These are phyloP conservation scores for Spisula solida DNA, from an alignment of 2,888 invertebrate species.

Conservation along the genomic window DNA sequence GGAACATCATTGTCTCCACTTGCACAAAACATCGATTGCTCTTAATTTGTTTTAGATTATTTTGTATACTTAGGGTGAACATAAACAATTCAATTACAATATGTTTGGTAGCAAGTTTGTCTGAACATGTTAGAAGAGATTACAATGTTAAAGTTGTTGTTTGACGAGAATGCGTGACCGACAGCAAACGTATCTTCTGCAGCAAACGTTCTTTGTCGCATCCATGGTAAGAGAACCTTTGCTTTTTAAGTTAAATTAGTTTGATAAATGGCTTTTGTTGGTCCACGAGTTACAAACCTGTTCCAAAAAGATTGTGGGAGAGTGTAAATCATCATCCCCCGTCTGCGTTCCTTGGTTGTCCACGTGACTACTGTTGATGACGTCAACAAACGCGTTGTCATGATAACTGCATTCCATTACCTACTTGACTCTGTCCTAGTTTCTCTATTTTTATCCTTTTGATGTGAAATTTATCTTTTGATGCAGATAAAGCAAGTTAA, in stretches of 20 bases:
- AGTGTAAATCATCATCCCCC: constrained; percentile 9
- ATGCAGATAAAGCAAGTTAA: constrained; percentile 37
- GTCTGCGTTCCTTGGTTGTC: constrained; percentile 32
- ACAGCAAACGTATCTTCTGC: no score
- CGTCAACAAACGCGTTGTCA: constrained; percentile 36
- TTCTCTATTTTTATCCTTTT: constrained; percentile 30
- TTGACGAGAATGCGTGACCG: no score
- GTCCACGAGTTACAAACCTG: constrained; percentile 8
- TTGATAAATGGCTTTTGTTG: neutral
- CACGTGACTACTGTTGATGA: constrained; percentile 32
- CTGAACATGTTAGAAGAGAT: no score
- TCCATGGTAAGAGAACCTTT: neutral
- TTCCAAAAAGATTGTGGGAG: constrained; percentile 16
- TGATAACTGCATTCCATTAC: constrained; percentile 42
- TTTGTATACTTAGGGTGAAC: no score
- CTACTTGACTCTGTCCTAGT: constrained; percentile 40
- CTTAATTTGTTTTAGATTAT: no score
- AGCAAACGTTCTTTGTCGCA: no score
- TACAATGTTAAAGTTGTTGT: no score
- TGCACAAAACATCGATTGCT: no score
- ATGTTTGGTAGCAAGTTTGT: no score
- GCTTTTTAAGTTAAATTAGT: neutral
- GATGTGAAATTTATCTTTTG: constrained; percentile 40
- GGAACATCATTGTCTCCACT: no score
- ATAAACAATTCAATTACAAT: no score